Conservation (phyloP, 2,113 vertebrate genomes). For the Rhinichthys klamathensis region DNA sequence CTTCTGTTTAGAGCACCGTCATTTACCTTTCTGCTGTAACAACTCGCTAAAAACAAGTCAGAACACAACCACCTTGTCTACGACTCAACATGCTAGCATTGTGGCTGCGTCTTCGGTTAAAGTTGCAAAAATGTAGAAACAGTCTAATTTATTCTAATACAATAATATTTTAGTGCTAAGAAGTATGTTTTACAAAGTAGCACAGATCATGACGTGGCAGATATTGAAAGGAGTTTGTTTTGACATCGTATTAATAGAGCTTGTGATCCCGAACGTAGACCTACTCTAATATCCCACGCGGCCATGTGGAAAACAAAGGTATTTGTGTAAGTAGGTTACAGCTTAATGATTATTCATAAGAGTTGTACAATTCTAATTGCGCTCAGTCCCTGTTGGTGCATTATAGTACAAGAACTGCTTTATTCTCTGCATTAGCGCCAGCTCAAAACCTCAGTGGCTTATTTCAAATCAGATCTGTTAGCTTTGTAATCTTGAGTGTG, state of each 20-base stretch:
- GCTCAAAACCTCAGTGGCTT: neutral
- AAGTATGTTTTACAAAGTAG: neutral
- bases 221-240: neutral
- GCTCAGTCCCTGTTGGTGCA: neutral
- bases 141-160: neutral
- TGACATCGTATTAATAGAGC: neutral
- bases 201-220: neutral
- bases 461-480: slow-evolving; percentile 1
- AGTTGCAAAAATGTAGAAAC: neutral
- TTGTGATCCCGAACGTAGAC: neutral
- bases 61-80: neutral
- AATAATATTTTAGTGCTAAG: neutral
- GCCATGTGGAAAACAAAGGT: slow-evolving; percentile 16
- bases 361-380: slow-evolving; percentile 15
- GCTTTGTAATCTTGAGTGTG: neutral
- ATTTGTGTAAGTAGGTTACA: slow-evolving; percentile 29
- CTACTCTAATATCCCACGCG: neutral
- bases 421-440: slow-evolving; percentile 15
- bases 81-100: neutral
- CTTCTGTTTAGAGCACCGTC: neutral
- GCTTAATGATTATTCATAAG: slow-evolving; percentile 21
- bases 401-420: neutral
- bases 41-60: neutral
- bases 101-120: neutral
- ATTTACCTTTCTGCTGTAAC: neutral